These are phyloP conservation scores for Equus przewalskii DNA, from an alignment of 2,113 vertebrate species.

Conservation along the genomic window DNA sequence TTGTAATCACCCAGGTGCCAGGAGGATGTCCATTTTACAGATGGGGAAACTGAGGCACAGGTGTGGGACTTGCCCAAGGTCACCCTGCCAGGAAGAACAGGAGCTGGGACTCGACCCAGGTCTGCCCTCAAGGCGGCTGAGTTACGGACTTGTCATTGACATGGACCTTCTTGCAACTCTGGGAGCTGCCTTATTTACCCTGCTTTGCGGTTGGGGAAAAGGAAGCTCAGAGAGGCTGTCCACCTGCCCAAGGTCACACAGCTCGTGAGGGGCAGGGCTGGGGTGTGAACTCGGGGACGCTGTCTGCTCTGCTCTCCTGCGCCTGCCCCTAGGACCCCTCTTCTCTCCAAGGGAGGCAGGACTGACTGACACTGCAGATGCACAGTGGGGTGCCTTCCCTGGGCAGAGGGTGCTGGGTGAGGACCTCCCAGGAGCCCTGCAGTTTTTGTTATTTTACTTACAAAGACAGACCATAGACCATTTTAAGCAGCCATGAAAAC, in stretches of 20 bases:
- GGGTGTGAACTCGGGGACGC: neutral
- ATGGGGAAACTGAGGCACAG: neutral
- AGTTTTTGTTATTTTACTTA: slow-evolving; percentile 89
- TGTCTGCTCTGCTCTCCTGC: neutral
- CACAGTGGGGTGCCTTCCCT: neutral
- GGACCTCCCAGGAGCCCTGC: slow-evolving; percentile 64
- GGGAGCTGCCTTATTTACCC: fast-evolving
- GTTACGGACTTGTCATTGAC: neutral
- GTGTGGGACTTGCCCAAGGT: neutral
- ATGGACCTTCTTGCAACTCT: neutral
- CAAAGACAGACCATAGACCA: slow-evolving; percentile 93
- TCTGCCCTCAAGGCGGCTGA: neutral
- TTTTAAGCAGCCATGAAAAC: slow-evolving; percentile 91
- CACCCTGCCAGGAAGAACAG: neutral
- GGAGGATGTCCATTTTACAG: neutral
- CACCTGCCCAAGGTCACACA: neutral
- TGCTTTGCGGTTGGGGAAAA: neutral
- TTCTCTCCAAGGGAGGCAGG: neutral
- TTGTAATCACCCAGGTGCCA: fast-evolving
- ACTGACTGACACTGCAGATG: neutral
- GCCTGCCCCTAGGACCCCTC: neutral
- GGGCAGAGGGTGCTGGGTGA: neutral
- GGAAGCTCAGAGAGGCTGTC: too few species aligned
- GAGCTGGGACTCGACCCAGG: neutral
- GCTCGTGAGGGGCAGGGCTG: neutral